These are phyloP conservation scores for Eupeodes latifasciatus DNA, from an alignment of 2,888 invertebrate species.

Conservation along the genomic window DNA sequence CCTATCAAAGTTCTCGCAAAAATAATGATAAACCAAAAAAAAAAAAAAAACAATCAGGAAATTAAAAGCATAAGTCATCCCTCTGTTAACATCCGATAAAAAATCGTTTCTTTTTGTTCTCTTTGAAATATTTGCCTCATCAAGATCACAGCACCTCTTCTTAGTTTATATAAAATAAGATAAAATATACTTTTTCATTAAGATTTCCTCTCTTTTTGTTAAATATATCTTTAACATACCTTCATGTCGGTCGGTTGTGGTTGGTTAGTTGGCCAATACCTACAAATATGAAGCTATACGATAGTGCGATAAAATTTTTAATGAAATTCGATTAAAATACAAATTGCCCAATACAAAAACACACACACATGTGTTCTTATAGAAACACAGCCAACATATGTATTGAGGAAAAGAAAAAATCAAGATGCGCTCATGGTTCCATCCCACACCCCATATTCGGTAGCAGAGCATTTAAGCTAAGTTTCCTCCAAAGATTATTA, in stretches of 20 bases:
- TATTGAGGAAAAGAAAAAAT: conserved; percentile 47
- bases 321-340: conserved; percentile 75
- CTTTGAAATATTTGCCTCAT: conserved; percentile 59
- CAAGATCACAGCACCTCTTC: conserved; percentile 64
- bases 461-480: conserved; percentile 64
- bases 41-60: neutral
- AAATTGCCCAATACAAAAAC: conserved; percentile 56
- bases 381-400: neutral
- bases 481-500: conserved; percentile 40
- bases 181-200: conserved; percentile 53
- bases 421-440: conserved; percentile 29
- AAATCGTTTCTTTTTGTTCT: neutral
- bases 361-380: neutral
- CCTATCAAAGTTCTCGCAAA: neutral
- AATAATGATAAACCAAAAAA: neutral
- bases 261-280: neutral
- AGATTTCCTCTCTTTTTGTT: conserved; percentile 14
- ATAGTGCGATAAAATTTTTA: conserved; percentile 53
- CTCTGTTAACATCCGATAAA: neutral
- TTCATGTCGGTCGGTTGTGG: neutral
- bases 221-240: neutral
- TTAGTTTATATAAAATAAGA: conserved; percentile 20
- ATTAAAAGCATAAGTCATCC: conserved; percentile 6
- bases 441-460: conserved; percentile 71
- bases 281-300: neutral